Base-by-base conservation (phyloP, 2,797 vertebrate genomes). In the Trachops cirrhosus region DNA sequence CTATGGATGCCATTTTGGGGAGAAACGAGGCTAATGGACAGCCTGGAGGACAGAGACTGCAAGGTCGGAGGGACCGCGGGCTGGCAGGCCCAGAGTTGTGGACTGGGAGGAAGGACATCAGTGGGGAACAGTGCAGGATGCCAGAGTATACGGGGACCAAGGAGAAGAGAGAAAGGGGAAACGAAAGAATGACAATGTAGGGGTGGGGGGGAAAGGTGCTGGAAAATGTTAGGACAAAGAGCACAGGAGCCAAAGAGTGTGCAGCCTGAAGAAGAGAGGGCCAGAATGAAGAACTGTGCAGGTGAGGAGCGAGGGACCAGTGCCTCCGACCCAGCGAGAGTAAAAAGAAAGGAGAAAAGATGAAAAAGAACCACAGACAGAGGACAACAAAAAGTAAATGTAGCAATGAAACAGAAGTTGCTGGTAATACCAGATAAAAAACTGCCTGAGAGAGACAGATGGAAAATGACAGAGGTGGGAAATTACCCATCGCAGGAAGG, bases 251-350 rank as follows among this genome's bases (percentile, higher is more conserved):
- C 19, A 24, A 19, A 22, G 57, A 41, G 0, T 12, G 0, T 12
- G 54, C 8, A 6, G 16, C n/a, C 7, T 18, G 22, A 54, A 80
- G 0, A 59, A 9, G 2, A 19, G 24, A 37, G 64, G 34, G 3
- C 1, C 3, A 34, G n/a, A 0, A 0, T 8, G 18, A 74, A 64
- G 26, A 62, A 26, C 0, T 2, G 14, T 6, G 26, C 0, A 22
- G 1, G 70, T 0, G 15, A 19, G 10, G 5, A 5, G 4, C 0
- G 14, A 48, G 32, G 39, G 64, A 21, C 44, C 0, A 1, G 7
- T 52, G 52, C 67, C 1, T 12, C 37, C 44, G 67, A 41, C 0
- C 21, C 29, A 57, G 26, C 10, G 44, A 9, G 11, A 7, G 2
- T 16, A n/a, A 64, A 62, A 9, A 82, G 48, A 80, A 87, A 59